Percentiles rank a stretch among this genome's conserved stretches.
phyloP scores from a whole-genome alignment of 2,113 vertebrate species.

The Actinemys pallida region DNA sequence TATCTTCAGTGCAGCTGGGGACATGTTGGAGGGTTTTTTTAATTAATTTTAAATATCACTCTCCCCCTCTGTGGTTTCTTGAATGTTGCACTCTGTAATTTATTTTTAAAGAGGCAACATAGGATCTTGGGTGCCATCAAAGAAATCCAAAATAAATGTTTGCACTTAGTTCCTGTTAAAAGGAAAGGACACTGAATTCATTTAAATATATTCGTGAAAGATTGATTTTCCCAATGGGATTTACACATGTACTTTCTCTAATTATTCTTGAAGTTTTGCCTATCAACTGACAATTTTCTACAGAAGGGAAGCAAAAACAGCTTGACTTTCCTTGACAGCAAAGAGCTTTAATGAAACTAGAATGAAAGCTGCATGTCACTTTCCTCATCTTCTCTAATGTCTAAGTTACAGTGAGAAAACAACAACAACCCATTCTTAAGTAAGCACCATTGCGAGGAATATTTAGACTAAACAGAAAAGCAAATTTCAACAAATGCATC shows the following conservation, averaged over 20 bases:
- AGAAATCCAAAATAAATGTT: slow-evolving; percentile 72
- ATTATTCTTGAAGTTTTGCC: slow-evolving; percentile 82
- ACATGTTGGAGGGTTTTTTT: slow-evolving; percentile 59
- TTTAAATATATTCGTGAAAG: slow-evolving; percentile 81
- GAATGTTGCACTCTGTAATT: slow-evolving; percentile 70
- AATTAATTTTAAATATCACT: slow-evolving; percentile 71
- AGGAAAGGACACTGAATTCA: slow-evolving; percentile 79
- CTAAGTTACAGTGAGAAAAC: slow-evolving; percentile 45
- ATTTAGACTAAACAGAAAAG: not conserved
- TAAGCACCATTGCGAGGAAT: slow-evolving; percentile 1
- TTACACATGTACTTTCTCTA: slow-evolving; percentile 67
- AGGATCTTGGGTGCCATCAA: slow-evolving; percentile 64
- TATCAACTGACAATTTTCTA: slow-evolving; percentile 75
- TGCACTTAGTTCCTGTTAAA: slow-evolving; percentile 68
- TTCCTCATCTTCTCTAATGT: slow-evolving; percentile 38
- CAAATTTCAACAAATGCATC: slow-evolving; percentile 23
- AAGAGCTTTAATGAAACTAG: slow-evolving; percentile 63
- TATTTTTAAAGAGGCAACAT: slow-evolving; percentile 80
- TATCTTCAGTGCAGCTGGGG: slow-evolving; percentile 68
- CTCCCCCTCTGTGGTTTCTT: slow-evolving; percentile 72
- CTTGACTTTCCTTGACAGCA: slow-evolving; percentile 70
- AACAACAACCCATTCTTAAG: slow-evolving; percentile 36
- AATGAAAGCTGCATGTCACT: slow-evolving; percentile 61
- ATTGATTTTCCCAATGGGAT: slow-evolving; percentile 70
- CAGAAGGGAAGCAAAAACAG: slow-evolving; percentile 70